Evolutionary conservation across 2,888 invertebrate species (phyloP).

Genomic region (Drosophila fungiperda): DNA sequence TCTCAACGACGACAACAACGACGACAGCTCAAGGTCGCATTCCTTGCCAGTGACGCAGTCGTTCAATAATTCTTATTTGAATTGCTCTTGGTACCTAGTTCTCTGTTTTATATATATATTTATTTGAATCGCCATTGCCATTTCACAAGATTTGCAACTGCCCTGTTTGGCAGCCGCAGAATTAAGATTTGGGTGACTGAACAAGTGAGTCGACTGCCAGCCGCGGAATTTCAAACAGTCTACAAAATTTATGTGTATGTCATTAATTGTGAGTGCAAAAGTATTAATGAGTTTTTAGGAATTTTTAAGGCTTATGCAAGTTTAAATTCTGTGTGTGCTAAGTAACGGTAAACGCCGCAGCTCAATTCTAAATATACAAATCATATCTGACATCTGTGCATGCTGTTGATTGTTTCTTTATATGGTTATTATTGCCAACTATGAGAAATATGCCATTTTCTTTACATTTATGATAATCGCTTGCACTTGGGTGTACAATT

Average conservation of each 20-base stretch:
- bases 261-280: background rate
- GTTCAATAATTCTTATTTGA: slow-evolving; percentile 64
- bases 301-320: background rate
- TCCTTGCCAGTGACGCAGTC: slow-evolving; percentile 74
- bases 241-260: background rate
- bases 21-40: slow-evolving; percentile 79
- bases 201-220: background rate
- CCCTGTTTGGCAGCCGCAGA: background rate
- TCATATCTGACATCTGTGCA: background rate
- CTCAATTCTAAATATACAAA: background rate
- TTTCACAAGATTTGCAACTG: slow-evolving; percentile 5
- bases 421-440: background rate
- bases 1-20: slow-evolving; percentile 47
- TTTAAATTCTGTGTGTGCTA: background rate
- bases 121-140: slow-evolving; percentile 30
- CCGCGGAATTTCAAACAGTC: background rate
- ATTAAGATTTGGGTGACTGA: background rate
- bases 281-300: background rate
- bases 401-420: background rate
- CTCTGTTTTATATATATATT: slow-evolving; percentile 23
- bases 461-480: slow-evolving; percentile 15
- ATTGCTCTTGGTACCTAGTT: slow-evolving; percentile 44
- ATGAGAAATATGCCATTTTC: slow-evolving; percentile 25
- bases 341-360: background rate
- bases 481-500: background rate